Base-by-base conservation (phyloP, 2,797 vertebrate genomes). In the Dryobates pubescens region DNA sequence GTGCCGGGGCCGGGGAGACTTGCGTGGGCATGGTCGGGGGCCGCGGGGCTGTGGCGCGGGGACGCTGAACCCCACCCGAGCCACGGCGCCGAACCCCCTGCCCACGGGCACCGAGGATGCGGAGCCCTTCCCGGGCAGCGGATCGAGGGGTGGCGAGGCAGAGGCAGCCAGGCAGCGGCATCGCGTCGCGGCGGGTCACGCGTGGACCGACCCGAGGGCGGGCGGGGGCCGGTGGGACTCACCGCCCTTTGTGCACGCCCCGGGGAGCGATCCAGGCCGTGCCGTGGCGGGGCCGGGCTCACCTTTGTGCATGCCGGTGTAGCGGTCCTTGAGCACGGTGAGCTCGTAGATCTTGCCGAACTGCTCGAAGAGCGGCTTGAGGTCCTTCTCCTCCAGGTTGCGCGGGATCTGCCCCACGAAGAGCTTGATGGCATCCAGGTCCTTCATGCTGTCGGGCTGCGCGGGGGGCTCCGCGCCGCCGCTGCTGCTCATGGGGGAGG, bases 291-390 rank as follows among this genome's bases (percentile, higher is more conserved):
- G 81, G 68, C 61, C 59, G 43, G 4, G 32, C 97, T 98, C 98
- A 99, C 99, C 99, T 98, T 99, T 99, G 98, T 99, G 99, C 99
- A 99, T 98, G 98, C 99, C 99, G 94, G 99, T 99, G 98, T 99
- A 99, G 91, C 99, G 98, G 98, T 99, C 99, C 97, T 99, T 99
- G 83, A 99, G 98, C 97, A 99, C 99, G 95, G 99, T 99, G 96
- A 99, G 98, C 98, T 99, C 99, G 98, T 99, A 98, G 98, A 99
- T 99, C 97, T 98, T 98, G 97, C 99, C 99, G 98, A 99, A 99
- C 98, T 99, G 98, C 98, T 99, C 99, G 97, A 99, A 99, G 94
- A 99, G 98, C 70, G 99, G 99, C 91, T 99, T 99, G 94, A 99
- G 98, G 97, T 99, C 99, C 96, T 98, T 99, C 96, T 99, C 99